Conservation (phyloP, 2,888 invertebrate genomes). For the Parascotia fuliginaria region DNA sequence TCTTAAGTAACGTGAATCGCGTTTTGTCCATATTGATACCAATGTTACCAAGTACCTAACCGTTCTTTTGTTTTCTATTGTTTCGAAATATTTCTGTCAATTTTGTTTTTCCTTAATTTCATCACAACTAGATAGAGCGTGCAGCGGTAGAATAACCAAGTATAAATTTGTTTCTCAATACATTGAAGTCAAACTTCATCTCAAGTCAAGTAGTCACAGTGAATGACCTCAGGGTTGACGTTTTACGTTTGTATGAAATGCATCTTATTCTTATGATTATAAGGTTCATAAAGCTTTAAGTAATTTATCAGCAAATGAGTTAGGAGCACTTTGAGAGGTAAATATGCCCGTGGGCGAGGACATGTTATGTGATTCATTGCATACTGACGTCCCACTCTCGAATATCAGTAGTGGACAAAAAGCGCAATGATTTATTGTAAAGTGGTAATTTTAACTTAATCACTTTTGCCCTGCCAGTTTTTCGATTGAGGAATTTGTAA, state of each 20-base stretch:
- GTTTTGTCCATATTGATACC: too few relatives aligned
- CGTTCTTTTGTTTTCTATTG: too few relatives aligned
- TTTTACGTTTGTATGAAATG: conserved; percentile 32
- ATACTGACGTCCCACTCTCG: conserved; percentile 63
- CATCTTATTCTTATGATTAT: conserved; percentile 46
- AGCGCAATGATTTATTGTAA: conserved; percentile 55
- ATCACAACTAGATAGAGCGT: not conserved
- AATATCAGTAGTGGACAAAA: conserved; percentile 52
- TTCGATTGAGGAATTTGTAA: conserved; percentile 29
- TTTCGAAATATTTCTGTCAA: too few relatives aligned
- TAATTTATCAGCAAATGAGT: conserved; percentile 48
- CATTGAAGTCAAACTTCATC: conserved; percentile 51
- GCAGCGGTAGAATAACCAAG: conserved; percentile 15
- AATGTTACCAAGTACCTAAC: too few relatives aligned
- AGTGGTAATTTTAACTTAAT: conserved; percentile 40
- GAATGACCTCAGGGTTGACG: conserved; percentile 62
- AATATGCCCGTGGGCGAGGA: conserved; percentile 75
- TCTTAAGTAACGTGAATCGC: too few relatives aligned
- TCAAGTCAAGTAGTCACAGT: conserved; percentile 58
- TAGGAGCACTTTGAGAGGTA: conserved; percentile 66
- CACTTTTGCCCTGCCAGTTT: conserved; percentile 31
- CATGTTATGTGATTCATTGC: conserved; percentile 72
- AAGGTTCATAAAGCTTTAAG: conserved; percentile 52
- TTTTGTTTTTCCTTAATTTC: not conserved
- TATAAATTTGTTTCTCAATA: conserved; percentile 43